Percentiles rank a stretch among this genome's conserved stretches.
phyloP scores from a whole-genome alignment of 2,113 vertebrate species.

The Protomyctophum bolini region DNA sequence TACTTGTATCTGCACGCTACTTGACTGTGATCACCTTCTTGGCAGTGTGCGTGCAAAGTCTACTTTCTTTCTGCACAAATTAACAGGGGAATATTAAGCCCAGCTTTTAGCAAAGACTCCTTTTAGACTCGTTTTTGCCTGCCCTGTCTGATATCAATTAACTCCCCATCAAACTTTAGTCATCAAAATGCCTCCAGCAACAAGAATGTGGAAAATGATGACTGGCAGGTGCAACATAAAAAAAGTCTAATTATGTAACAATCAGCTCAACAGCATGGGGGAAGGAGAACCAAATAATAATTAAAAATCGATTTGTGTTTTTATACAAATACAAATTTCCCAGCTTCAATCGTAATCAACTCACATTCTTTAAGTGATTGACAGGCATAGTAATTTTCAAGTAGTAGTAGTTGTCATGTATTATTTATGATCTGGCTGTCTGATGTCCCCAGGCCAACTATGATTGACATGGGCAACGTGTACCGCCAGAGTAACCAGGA shows the following conservation, averaged over 20 bases:
- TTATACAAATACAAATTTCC: background rate
- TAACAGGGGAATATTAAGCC: slow-evolving; percentile 5
- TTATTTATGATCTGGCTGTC: background rate
- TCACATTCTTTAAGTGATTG: background rate
- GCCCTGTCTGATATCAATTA: slow-evolving; percentile 14
- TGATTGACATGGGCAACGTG: slow-evolving; percentile 91
- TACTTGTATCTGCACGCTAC: slow-evolving; percentile 43
- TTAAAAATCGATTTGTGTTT: background rate
- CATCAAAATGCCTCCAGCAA: slow-evolving; percentile 16
- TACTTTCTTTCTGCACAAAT: slow-evolving; percentile 1
- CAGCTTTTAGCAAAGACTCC: background rate
- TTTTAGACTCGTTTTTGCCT: slow-evolving; percentile 33
- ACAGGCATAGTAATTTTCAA: background rate
- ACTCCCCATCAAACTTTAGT: background rate
- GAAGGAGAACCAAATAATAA: background rate
- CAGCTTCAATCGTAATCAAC: background rate
- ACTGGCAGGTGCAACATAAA: background rate
- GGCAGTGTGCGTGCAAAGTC: slow-evolving; percentile 15
- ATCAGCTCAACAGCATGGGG: background rate
- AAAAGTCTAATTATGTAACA: background rate
- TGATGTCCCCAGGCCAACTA: slow-evolving; percentile 78
- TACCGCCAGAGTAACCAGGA: slow-evolving; percentile 89
- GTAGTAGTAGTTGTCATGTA: background rate
- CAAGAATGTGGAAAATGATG: background rate
- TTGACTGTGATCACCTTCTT: slow-evolving; percentile 12